Percentiles rank a stretch among this genome's conserved stretches.
Evolutionary conservation across 2,888 invertebrate genomes (phyloP).

Genomic region (Scaptomyza reducta): DNA sequence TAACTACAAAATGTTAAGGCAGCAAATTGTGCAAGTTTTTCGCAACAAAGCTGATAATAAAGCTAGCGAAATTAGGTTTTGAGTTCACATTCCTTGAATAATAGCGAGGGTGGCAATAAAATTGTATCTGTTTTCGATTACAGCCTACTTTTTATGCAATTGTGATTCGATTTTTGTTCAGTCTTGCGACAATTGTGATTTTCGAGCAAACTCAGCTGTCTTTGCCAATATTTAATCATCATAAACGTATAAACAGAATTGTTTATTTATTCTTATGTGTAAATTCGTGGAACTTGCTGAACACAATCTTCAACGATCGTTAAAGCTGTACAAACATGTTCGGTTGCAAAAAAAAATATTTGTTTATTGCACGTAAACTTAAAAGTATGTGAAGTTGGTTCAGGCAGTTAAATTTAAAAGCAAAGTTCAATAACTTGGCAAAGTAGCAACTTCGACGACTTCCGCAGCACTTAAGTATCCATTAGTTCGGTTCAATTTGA

Average conservation of each 20-base stretch:
- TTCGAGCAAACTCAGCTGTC: background rate
- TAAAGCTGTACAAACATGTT: conserved; percentile 21
- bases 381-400: conserved; percentile 24
- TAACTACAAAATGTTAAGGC: conserved; percentile 34
- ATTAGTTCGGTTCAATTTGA: conserved; percentile 40
- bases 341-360: conserved; percentile 49
- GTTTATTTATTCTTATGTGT: background rate
- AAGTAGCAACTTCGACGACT: conserved; percentile 28
- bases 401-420: conserved; percentile 40
- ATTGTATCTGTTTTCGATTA: background rate
- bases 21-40: conserved; percentile 40
- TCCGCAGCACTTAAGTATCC: conserved; percentile 43
- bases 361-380: conserved; percentile 37
- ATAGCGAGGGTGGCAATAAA: background rate
- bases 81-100: conserved; percentile 31
- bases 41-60: conserved; percentile 16
- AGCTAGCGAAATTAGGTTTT: conserved; percentile 41
- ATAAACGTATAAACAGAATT: background rate
- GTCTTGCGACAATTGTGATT: no score
- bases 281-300: conserved; percentile 29
- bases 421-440: conserved; percentile 54
- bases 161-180: no score
- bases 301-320: conserved; percentile 16
- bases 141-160: background rate
- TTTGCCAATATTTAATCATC: conserved; percentile 23